Evolutionary conservation across 2,888 invertebrate genomes (phyloP).

Genomic region (Oxytorus armatus): DNA sequence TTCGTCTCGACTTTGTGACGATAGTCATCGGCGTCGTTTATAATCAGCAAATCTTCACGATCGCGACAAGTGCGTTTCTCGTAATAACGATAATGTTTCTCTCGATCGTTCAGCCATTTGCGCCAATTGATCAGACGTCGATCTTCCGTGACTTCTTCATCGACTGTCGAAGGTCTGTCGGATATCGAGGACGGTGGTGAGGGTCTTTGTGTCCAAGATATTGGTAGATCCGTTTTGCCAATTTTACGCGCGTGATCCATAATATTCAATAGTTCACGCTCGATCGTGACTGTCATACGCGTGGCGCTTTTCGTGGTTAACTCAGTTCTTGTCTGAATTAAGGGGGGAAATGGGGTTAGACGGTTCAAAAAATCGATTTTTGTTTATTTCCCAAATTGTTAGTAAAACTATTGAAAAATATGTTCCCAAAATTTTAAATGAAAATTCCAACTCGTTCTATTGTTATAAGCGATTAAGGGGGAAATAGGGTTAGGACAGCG

Average conservation of each 20-base stretch:
- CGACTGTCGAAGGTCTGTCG: conserved; percentile 37
- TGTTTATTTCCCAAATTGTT: too few species aligned
- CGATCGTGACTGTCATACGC: background rate
- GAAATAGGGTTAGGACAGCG: too few species aligned
- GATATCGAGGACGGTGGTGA: background rate
- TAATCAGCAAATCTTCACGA: conserved; percentile 68
- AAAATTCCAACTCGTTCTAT: too few species aligned
- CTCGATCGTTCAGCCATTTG: conserved; percentile 73
- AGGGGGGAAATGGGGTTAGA: too few species aligned
- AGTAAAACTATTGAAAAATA: too few species aligned
- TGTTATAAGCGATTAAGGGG: too few species aligned
- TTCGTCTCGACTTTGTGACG: conserved; percentile 72
- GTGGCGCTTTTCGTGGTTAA: too few species aligned
- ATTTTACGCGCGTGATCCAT: conserved; percentile 77
- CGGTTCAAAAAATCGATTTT: too few species aligned
- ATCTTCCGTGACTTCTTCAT: conserved; percentile 69
- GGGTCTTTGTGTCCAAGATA: conserved; percentile 4
- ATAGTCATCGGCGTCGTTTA: conserved; percentile 73
- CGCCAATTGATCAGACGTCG: conserved; percentile 75
- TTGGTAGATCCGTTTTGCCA: conserved; percentile 67
- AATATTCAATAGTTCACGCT: background rate
- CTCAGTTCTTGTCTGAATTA: too few species aligned
- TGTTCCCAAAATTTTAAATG: too few species aligned
- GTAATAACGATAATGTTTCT: conserved; percentile 66
- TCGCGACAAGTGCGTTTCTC: conserved; percentile 64